Conservation (phyloP, 2,113 vertebrate genomes). For the Chroicocephalus ridibundus region DNA sequence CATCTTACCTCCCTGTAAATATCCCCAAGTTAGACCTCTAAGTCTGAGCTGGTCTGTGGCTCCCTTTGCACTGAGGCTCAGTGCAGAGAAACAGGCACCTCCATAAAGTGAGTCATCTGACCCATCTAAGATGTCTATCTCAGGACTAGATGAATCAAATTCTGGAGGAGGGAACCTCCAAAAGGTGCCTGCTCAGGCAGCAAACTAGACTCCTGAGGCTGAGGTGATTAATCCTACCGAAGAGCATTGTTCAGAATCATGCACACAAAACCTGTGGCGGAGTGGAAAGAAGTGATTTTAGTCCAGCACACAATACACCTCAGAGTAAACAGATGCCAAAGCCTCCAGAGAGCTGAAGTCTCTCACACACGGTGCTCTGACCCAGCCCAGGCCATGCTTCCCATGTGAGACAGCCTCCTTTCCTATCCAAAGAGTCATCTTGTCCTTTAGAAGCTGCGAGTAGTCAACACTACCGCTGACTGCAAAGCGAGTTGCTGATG, state of each 20-base stretch:
- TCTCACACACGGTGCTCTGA: accelerated
- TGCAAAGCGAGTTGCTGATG: neutral
- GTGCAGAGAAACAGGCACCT: neutral
- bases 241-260: neutral
- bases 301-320: neutral
- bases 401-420: neutral
- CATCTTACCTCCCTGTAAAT: neutral
- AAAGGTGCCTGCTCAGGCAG: neutral
- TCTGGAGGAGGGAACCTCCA: neutral
- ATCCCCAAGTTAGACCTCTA: neutral
- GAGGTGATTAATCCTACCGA: neutral
- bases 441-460: neutral
- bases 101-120: neutral
- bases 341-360: neutral
- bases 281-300: neutral
- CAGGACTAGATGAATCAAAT: neutral
- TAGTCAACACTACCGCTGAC: accelerated
- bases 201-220: neutral
- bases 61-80: neutral
- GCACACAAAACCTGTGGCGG: neutral
- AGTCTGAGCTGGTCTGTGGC: neutral
- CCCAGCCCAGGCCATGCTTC: neutral
- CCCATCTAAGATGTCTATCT: neutral
- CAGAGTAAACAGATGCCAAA: neutral
- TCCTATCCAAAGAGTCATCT: neutral